phyloP scores from a whole-genome alignment of 2,113 vertebrate species.

The Dicaeum eximium region DNA sequence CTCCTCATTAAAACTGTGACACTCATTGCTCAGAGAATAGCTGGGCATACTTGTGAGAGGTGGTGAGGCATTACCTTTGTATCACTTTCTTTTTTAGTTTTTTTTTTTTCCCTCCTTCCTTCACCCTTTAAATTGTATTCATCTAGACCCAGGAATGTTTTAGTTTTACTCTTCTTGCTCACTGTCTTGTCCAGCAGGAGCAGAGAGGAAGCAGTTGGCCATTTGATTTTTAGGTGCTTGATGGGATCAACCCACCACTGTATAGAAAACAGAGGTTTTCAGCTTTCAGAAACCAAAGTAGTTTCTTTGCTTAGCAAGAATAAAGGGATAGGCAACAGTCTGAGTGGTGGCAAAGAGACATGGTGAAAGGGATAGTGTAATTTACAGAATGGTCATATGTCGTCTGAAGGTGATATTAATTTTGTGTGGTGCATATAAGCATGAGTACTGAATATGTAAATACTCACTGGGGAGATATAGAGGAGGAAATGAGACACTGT shows the following conservation, averaged over 20 bases:
- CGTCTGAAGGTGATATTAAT: background rate
- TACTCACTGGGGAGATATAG: background rate
- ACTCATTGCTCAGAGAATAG: background rate
- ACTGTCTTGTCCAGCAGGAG: background rate
- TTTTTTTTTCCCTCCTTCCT: background rate
- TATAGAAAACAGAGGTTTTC: background rate
- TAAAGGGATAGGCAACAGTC: background rate
- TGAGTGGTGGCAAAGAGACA: background rate
- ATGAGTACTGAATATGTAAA: background rate
- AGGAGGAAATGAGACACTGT: background rate
- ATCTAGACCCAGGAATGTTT: background rate
- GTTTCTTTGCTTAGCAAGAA: background rate
- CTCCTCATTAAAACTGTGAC: background rate
- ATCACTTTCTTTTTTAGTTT: background rate
- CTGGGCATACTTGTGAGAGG: background rate
- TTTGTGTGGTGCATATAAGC: background rate
- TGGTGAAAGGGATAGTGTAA: background rate
- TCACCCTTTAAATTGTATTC: background rate
- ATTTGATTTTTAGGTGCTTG: background rate
- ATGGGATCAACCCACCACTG: rapidly evolving
- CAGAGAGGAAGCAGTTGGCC: rapidly evolving
- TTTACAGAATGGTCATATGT: background rate
- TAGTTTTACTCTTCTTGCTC: background rate
- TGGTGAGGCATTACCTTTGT: background rate
- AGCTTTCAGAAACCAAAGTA: background rate